These are phyloP conservation scores for Papilio helenus DNA, from an alignment of 1,140 invertebrate species.

Conservation along the genomic window DNA sequence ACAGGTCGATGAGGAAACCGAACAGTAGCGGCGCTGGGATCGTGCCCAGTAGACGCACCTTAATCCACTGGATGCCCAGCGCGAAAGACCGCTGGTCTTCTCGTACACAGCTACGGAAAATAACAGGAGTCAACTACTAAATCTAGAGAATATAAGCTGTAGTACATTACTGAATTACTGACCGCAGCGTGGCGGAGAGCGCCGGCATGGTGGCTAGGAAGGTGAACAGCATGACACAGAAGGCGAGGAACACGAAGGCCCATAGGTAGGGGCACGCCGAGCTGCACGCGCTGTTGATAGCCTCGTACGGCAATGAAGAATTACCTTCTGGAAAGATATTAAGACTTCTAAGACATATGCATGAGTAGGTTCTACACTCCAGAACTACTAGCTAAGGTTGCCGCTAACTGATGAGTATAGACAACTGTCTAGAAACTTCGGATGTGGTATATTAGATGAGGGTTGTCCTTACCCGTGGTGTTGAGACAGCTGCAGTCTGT, in stretches of 20 bases:
- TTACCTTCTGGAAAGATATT: constrained; percentile 49
- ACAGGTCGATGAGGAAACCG: constrained; percentile 91
- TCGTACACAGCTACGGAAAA: constrained; percentile 87
- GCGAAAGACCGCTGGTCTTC: constrained; percentile 93
- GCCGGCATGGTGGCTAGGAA: constrained; percentile 91
- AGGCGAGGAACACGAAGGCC: constrained; percentile 87
- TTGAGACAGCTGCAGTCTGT: constrained; percentile 83
- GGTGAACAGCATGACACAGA: constrained; percentile 89
- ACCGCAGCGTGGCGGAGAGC: constrained; percentile 89
- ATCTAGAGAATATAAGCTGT: neutral
- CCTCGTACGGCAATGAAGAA: constrained; percentile 77
- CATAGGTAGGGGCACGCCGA: constrained; percentile 86
- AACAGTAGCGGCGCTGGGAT: constrained; percentile 94
- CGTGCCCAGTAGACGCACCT: constrained; percentile 90
- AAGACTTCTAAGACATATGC: neutral
- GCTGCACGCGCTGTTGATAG: constrained; percentile 86
- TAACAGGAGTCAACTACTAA: neutral
- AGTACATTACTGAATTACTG: neutral
- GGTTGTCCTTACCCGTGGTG: constrained; percentile 43
- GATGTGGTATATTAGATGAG: constrained; percentile 17
- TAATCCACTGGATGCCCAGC: constrained; percentile 94
- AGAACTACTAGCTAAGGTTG: neutral
- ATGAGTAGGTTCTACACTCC: neutral
- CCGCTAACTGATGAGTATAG: constrained; percentile 33
- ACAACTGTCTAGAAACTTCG: constrained; percentile 80